Evolutionary conservation across 2,888 invertebrate species (phyloP).

Genomic region (Cephus nigrinus): DNA sequence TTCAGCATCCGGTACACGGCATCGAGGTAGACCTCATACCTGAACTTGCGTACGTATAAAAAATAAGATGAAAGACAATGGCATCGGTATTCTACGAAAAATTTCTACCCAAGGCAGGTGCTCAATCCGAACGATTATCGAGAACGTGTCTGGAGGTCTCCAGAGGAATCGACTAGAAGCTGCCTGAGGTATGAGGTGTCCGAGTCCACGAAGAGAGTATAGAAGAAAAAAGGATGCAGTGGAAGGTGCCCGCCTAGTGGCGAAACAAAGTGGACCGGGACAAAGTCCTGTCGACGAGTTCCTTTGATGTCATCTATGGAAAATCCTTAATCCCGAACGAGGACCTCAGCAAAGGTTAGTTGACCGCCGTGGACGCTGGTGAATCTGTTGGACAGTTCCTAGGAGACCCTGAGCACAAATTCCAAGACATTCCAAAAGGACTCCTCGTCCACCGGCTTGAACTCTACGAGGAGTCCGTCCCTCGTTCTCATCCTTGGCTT

Average conservation of each 20-base stretch:
- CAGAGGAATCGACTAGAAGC: neutral
- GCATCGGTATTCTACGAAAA: neutral
- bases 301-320: constrained; percentile 48
- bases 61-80: neutral
- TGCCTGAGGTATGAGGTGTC: neutral
- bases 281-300: constrained; percentile 49
- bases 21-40: neutral
- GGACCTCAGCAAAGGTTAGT: constrained; percentile 28
- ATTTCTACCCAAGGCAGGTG: neutral
- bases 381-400: neutral
- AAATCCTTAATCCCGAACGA: constrained; percentile 16
- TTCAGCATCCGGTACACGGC: neutral
- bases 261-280: constrained; percentile 44
- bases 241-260: neutral
- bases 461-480: neutral
- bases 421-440: neutral
- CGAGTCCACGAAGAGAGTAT: neutral
- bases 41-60: neutral
- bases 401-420: neutral
- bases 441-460: neutral
- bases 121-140: neutral
- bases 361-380: neutral
- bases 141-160: neutral
- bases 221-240: neutral
- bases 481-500: neutral